Evolutionary conservation across 2,113 vertebrate genomes (phyloP).

Genomic region (Menura novaehollandiae): DNA sequence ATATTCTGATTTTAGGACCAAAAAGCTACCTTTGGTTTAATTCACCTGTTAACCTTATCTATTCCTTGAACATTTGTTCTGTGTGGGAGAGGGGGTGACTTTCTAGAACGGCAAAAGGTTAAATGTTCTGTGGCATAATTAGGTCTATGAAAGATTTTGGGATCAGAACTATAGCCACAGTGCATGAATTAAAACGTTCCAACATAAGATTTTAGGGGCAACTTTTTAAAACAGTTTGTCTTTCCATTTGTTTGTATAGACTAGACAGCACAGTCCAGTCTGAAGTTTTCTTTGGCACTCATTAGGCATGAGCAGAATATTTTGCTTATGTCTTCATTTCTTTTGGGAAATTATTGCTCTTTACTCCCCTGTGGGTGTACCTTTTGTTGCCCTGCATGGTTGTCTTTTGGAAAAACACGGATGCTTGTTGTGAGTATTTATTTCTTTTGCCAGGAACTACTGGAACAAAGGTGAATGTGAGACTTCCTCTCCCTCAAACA

Average conservation of each 20-base stretch:
- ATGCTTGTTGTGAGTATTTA: not conserved
- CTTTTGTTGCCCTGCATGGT: not conserved
- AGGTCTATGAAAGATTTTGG: not conserved
- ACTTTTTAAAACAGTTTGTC: not conserved
- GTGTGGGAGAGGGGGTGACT: not conserved
- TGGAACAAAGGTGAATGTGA: constrained; percentile 25
- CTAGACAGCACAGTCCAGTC: not conserved
- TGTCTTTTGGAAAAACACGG: not conserved
- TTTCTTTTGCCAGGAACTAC: constrained; percentile 25
- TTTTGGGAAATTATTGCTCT: constrained; percentile 21
- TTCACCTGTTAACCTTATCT: not conserved
- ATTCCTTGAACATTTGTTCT: not conserved
- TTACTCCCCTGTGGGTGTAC: not conserved
- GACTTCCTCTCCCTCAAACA: constrained; percentile 17
- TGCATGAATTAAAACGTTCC: not conserved
- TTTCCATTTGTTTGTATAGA: not conserved
- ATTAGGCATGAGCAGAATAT: not conserved
- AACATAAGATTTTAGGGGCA: not conserved
- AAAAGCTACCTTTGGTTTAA: not conserved
- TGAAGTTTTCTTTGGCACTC: constrained; percentile 20
- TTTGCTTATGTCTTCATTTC: constrained; percentile 19
- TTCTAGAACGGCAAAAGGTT: not conserved
- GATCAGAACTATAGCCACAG: not conserved
- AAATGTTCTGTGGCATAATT: not conserved
- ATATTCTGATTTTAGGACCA: not conserved